Conservation (phyloP, 2,113 vertebrate genomes). For the Periophthalmodon schlosseri region DNA sequence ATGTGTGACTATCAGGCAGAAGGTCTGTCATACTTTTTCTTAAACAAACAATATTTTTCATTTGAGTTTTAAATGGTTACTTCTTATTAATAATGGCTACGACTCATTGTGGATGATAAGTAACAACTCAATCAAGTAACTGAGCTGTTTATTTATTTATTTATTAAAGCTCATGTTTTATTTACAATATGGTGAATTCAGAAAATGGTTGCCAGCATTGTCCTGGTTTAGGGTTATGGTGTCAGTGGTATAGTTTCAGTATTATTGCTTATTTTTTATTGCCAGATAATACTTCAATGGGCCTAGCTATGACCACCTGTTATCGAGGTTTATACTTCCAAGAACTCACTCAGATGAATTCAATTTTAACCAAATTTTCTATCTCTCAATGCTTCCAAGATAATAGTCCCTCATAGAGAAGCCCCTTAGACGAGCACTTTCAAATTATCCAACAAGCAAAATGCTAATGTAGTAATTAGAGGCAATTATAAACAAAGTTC, state of each 20-base stretch:
- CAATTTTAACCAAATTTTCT: conserved; percentile 25
- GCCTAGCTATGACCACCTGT: background rate
- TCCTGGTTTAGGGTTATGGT: background rate
- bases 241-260: too few relatives aligned
- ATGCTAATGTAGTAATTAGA: conserved; percentile 77
- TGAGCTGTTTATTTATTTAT: too few relatives aligned
- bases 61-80: too few relatives aligned
- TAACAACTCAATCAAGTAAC: too few relatives aligned
- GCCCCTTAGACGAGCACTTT: conserved; percentile 39
- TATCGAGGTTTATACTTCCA: background rate
- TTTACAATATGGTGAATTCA: background rate
- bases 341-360: background rate
- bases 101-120: too few relatives aligned
- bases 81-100: too few relatives aligned
- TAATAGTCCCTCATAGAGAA: conserved; percentile 42
- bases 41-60: too few relatives aligned
- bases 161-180: background rate
- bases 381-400: conserved; percentile 35
- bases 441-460: conserved; percentile 63
- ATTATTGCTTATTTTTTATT: background rate
- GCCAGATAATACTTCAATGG: background rate
- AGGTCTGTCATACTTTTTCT: too few relatives aligned
- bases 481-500: conserved; percentile 74
- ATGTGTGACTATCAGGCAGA: too few relatives aligned
- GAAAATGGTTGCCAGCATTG: background rate